Evolutionary conservation across 2,888 invertebrate species (phyloP), one percentile per base, ranked within the genome.

Genomic region (Cosmorhoe ocellata): DNA sequence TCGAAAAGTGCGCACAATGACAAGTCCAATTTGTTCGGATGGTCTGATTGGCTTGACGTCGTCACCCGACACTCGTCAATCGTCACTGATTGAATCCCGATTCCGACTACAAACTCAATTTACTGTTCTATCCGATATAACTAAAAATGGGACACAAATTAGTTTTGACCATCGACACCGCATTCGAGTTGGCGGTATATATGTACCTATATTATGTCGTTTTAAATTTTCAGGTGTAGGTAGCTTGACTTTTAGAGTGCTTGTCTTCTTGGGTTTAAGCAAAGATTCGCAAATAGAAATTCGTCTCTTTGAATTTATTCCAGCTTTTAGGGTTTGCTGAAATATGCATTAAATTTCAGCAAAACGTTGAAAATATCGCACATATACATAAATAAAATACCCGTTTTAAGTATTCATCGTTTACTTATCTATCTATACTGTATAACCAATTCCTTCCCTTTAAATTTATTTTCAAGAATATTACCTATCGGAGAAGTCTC

Each of bases 31-130:
- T 82, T 79, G 66, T 24, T 67, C 74, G 80, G 82, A 83, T 51
- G 39, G 31, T 66, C 76, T 82, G 82, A 83, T 84, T 79, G 81
- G 79, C 76, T 81, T 71, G 74, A 76, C 77, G 73, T 75, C 76
- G 71, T 51, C 57, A 55, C 41, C 71, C 65, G 67, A 69, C 70
- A 71, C 70, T 73, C 76, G 68, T 69, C 77, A 71, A 64, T 66
- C 71, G 74, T 70, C 73, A 74, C 74, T 76, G 80, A 81, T 79
- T 81, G 79, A 81, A 78, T 76, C 76, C 71, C 71, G 73, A 75
- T 76, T 78, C 71, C 70, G 55, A 61, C 69, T 73, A 74, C 74
- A 79, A 81, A 81, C 71, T 75, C 78, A 69, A 80, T 81, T 80
- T 76, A 71, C 70, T 67, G 63, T 69, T 71, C 39, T 41, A 55